Conservation (phyloP, 2,888 invertebrate species). For the Cheilosia vernalis region DNA sequence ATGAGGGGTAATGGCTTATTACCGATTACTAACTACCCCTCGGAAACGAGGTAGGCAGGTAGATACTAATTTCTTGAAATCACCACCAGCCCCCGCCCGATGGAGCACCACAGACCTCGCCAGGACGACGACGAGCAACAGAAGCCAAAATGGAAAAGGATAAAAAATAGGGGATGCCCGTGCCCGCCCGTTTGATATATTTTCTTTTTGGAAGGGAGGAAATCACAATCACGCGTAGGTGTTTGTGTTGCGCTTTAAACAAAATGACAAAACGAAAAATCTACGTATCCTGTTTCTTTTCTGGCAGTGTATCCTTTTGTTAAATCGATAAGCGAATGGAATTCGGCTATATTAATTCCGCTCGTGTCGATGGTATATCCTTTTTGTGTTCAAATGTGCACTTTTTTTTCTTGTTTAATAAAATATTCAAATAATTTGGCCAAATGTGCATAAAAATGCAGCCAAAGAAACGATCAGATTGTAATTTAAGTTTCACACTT, state of each 20-base stretch:
- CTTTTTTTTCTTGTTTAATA: not conserved
- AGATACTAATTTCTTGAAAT: constrained; percentile 75
- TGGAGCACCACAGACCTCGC: constrained; percentile 27
- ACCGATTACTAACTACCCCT: constrained; percentile 75
- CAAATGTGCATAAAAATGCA: constrained; percentile 28
- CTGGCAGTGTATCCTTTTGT: constrained; percentile 60
- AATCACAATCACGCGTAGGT: constrained; percentile 72
- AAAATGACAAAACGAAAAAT: constrained; percentile 61
- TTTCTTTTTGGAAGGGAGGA: constrained; percentile 32
- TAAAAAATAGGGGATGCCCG: constrained; percentile 71
- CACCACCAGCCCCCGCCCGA: constrained; percentile 41
- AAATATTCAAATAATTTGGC: constrained; percentile 1
- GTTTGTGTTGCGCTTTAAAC: constrained; percentile 74
- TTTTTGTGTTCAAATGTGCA: constrained; percentile 3
- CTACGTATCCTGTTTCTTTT: constrained; percentile 59
- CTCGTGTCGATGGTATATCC: constrained; percentile 23
- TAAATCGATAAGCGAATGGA: constrained; percentile 68
- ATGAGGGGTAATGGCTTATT: constrained; percentile 75
- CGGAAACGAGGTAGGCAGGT: constrained; percentile 75
- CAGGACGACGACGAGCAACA: constrained; percentile 66
- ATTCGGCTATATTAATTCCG: constrained; percentile 19
- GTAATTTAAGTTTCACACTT: constrained; percentile 79
- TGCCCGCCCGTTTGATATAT: constrained; percentile 27
- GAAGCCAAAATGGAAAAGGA: constrained; percentile 66
- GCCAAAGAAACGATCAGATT: constrained; percentile 28